A percentile compares a stretch with the other conserved stretches of the same genome.
phyloP scores from a whole-genome alignment of 2,888 invertebrate species.

The Apotomis turbidana region DNA sequence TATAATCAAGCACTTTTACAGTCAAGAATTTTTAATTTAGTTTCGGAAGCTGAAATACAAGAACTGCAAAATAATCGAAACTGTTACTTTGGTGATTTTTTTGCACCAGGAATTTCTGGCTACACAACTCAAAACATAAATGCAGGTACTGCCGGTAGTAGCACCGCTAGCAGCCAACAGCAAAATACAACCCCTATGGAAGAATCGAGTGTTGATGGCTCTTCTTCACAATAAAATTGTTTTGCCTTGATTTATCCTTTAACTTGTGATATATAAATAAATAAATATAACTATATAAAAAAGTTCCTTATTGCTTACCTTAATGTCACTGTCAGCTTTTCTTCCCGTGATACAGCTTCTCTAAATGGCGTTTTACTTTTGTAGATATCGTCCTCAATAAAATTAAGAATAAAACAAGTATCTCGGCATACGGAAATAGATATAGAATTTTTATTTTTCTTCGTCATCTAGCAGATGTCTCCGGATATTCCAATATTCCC shows the following conservation, averaged over 20 bases:
- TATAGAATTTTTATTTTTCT: too few species aligned
- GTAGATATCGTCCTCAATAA: conserved; percentile 21
- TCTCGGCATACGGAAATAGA: too few species aligned
- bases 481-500: conserved; percentile 37
- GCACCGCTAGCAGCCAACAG: conserved; percentile 29
- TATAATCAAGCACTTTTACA: conserved; percentile 33
- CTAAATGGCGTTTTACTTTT: conserved; percentile 32
- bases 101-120: conserved; percentile 32
- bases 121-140: conserved; percentile 30
- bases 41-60: conserved; percentile 28
- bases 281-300: conserved; percentile 23
- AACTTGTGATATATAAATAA: conserved; percentile 28
- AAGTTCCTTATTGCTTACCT: conserved; percentile 36
- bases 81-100: conserved; percentile 23
- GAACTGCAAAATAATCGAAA: conserved; percentile 24
- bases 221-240: conserved; percentile 20
- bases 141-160: conserved; percentile 34
- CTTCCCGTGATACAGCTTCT: conserved; percentile 29
- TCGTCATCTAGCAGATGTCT: conserved; percentile 35
- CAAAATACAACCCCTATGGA: conserved; percentile 30
- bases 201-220: conserved; percentile 31
- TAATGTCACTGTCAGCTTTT: conserved; percentile 36
- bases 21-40: conserved; percentile 30
- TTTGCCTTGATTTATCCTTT: conserved; percentile 34
- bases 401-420: conserved; percentile 24